These are phyloP conservation scores for Drosophila bifasciata DNA, from an alignment of 1,140 invertebrate species.

Conservation along the genomic window DNA sequence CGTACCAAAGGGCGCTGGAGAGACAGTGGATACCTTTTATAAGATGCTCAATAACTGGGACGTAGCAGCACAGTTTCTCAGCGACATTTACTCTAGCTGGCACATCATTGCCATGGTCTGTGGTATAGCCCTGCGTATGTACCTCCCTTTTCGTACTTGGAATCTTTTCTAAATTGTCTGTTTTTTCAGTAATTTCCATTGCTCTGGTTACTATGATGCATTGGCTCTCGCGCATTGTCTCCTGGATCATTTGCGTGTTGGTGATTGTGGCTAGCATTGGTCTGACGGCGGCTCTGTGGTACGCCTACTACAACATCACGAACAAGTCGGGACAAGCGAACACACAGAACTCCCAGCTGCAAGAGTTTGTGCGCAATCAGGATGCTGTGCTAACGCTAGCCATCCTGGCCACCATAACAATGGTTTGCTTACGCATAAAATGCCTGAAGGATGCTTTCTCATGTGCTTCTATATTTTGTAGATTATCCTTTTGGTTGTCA, in stretches of 20 bases:
- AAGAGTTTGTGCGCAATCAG: conserved; percentile 94
- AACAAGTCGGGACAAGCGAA: conserved; percentile 82
- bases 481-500: conserved; percentile 91
- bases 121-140: conserved; percentile 92
- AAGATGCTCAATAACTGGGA: conserved; percentile 94
- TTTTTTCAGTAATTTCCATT: conserved; percentile 89
- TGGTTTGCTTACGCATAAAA: conserved; percentile 44
- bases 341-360: conserved; percentile 84
- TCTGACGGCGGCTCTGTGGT: conserved; percentile 93
- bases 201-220: conserved; percentile 93
- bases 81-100: conserved; percentile 95
- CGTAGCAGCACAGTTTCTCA: conserved; percentile 93
- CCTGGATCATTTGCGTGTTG: conserved; percentile 93
- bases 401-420: conserved; percentile 93
- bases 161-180: not conserved
- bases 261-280: conserved; percentile 90
- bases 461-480: conserved; percentile 84
- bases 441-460: not conserved
- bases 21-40: conserved; percentile 88
- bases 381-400: conserved; percentile 92
- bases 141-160: not conserved
- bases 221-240: conserved; percentile 91
- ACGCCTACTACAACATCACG: conserved; percentile 92
- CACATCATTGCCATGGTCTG: conserved; percentile 92
- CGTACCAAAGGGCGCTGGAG: conserved; percentile 87